Evolutionary conservation across 2,113 vertebrate species (phyloP).

Genomic region (Crotalus viridis): DNA sequence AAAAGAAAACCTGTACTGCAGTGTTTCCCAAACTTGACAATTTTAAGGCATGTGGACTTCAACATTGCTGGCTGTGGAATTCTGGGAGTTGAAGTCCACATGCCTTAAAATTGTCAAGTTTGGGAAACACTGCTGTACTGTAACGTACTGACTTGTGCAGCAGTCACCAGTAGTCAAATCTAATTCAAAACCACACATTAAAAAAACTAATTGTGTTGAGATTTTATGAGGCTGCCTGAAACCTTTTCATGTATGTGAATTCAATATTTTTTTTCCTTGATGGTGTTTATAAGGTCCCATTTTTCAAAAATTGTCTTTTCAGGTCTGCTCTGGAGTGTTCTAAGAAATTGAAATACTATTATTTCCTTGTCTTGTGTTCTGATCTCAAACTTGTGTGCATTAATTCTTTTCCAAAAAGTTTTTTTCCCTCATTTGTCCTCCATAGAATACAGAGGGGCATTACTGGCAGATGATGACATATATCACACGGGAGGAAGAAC

Average conservation of each 20-base stretch:
- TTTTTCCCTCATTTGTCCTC: neutral
- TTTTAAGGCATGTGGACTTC: no score
- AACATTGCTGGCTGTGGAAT: no score
- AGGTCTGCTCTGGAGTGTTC: neutral
- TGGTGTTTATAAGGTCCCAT: neutral
- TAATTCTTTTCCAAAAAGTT: neutral
- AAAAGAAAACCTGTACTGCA: neutral
- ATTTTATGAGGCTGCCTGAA: neutral
- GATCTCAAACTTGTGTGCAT: neutral
- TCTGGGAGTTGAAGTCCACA: no score
- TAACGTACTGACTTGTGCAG: neutral
- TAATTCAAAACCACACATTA: neutral
- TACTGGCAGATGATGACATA: neutral
- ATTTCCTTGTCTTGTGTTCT: neutral
- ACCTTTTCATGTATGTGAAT: neutral
- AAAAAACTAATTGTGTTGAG: neutral
- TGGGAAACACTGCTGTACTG: no score
- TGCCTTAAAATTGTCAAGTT: no score
- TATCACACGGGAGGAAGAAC: neutral
- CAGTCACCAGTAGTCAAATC: neutral
- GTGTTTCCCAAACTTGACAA: no score
- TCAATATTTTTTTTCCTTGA: neutral
- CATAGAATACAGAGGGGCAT: neutral
- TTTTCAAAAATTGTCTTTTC: neutral
- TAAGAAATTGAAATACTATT: neutral